Evolutionary conservation across 2,797 vertebrate species (phyloP).

Genomic region (Takifugu rubripes): DNA sequence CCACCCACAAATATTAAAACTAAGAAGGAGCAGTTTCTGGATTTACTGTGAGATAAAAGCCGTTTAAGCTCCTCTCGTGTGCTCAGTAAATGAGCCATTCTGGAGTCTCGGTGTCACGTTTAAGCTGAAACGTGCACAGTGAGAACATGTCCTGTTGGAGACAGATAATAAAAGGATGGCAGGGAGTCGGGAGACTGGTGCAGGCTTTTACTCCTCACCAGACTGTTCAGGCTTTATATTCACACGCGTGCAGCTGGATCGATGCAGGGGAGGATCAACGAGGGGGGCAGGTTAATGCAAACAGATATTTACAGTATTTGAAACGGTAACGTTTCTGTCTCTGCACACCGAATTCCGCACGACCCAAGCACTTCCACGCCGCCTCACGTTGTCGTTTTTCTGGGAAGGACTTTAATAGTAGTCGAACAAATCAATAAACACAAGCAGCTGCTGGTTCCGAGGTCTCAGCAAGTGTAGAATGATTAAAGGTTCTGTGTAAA

Average conservation of each 20-base stretch:
- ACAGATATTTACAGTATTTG: conserved; percentile 49
- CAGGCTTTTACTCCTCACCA: conserved; percentile 9
- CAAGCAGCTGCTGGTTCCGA: too few species aligned
- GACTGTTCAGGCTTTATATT: background rate
- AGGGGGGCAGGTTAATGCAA: conserved; percentile 20
- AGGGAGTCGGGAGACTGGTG: conserved; percentile 22
- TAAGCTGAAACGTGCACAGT: conserved; percentile 17
- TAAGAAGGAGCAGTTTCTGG: conserved; percentile 38
- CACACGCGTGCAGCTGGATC: conserved; percentile 38
- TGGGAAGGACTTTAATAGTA: too few species aligned
- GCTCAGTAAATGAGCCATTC: conserved; percentile 25
- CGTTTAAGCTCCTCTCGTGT: conserved; percentile 40
- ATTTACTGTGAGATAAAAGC: conserved; percentile 41
- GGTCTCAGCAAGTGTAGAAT: too few species aligned
- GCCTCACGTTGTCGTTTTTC: too few species aligned
- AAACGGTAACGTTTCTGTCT: conserved; percentile 38
- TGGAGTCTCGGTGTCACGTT: conserved; percentile 27
- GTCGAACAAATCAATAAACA: too few species aligned
- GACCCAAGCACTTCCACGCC: too few species aligned
- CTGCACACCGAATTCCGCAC: conserved; percentile 23
- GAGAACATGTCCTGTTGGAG: conserved; percentile 23
- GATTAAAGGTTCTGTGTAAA: too few species aligned
- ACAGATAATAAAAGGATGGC: conserved; percentile 7
- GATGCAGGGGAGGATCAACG: conserved; percentile 56
- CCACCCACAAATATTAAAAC: conserved; percentile 38